Conservation (phyloP, 2,113 vertebrate species). For the Hipposideros armiger region DNA sequence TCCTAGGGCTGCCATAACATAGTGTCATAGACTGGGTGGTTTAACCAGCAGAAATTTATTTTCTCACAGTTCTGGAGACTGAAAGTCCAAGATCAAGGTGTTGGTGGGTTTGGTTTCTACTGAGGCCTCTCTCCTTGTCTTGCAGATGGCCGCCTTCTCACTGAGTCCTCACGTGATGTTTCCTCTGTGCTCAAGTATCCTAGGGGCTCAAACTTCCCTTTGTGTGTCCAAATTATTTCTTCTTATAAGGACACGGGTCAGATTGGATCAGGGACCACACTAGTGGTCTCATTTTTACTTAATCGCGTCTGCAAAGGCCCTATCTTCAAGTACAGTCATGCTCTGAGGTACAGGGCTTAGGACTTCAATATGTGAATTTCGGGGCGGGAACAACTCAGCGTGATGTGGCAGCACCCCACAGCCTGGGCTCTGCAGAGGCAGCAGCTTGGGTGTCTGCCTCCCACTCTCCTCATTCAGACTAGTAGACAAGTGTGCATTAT, state of each 20-base stretch:
- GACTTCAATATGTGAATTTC: background rate
- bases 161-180: background rate
- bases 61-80: background rate
- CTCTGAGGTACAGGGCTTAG: background rate
- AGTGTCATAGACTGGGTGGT: background rate
- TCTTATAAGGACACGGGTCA: background rate
- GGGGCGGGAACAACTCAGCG: background rate
- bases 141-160: background rate
- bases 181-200: background rate
- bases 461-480: background rate
- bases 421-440: background rate
- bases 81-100: background rate
- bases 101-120: background rate
- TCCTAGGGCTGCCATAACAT: background rate
- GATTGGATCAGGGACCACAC: background rate
- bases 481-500: constrained; percentile 63
- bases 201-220: background rate
- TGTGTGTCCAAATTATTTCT: background rate
- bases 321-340: background rate
- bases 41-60: background rate
- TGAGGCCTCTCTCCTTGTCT: background rate
- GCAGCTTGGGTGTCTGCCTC: background rate
- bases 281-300: background rate
- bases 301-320: background rate
- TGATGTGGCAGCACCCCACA: background rate